Evolutionary conservation across 2,797 vertebrate species (phyloP).

Genomic region (Zalophus californianus): DNA sequence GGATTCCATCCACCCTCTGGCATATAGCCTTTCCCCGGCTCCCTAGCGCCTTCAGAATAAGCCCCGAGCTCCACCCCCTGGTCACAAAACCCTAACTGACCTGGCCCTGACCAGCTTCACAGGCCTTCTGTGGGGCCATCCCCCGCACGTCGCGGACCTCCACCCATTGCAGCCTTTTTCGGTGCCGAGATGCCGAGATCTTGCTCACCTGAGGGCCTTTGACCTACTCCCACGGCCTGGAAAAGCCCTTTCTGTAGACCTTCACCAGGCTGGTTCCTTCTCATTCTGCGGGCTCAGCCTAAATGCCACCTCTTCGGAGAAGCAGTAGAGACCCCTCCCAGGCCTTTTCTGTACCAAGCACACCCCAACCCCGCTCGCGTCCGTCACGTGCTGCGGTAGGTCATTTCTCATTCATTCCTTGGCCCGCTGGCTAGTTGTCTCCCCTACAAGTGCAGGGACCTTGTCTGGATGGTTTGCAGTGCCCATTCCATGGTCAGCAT

Average conservation of each 20-base stretch:
- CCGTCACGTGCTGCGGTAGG: accelerated
- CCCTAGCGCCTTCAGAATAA: not conserved
- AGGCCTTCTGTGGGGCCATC: not conserved
- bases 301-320: not conserved
- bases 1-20: not conserved
- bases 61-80: not conserved
- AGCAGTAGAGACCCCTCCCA: not conserved
- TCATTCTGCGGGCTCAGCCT: not conserved
- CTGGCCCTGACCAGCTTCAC: not conserved
- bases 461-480: not conserved
- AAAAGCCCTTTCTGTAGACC: not conserved
- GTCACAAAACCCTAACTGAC: not conserved
- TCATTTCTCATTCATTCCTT: not conserved
- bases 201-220: not conserved
- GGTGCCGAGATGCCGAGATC: not conserved
- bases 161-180: not conserved
- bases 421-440: not conserved
- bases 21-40: not conserved
- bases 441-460: not conserved
- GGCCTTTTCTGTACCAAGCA: not conserved
- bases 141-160: accelerated
- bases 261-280: not conserved
- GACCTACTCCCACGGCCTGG: not conserved
- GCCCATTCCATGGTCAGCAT: not conserved
- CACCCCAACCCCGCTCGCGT: accelerated